Evolutionary conservation across 2,888 invertebrate genomes (phyloP).

Genomic region (Gnatocerus cornutus): DNA sequence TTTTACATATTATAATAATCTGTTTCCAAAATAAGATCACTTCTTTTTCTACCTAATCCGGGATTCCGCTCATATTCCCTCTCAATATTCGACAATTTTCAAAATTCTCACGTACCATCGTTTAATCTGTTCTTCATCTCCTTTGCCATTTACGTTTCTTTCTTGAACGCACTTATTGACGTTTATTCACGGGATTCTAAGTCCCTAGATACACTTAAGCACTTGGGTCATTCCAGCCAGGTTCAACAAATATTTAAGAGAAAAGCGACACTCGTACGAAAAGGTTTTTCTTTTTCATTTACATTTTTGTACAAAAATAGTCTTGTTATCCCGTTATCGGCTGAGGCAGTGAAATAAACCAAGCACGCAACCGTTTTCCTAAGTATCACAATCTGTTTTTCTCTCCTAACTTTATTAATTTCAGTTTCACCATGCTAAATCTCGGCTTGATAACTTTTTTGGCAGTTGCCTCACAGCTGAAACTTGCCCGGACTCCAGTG

Average conservation of each 20-base stretch:
- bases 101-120: slow-evolving; percentile 68
- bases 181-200: slow-evolving; percentile 20
- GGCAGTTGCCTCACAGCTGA: slow-evolving; percentile 14
- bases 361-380: slow-evolving; percentile 4
- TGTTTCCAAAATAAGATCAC: slow-evolving; percentile 66
- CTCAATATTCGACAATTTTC: slow-evolving; percentile 67
- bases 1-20: slow-evolving; percentile 67
- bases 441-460: slow-evolving; percentile 35
- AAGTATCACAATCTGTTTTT: slow-evolving; percentile 23
- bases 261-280: neutral
- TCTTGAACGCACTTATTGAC: slow-evolving; percentile 48
- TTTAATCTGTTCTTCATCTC: slow-evolving; percentile 68
- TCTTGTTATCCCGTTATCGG: no score
- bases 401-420: slow-evolving; percentile 32
- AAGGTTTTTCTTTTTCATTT: no score
- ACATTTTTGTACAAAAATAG: no score
- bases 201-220: slow-evolving; percentile 12
- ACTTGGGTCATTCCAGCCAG: slow-evolving; percentile 3
- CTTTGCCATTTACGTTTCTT: slow-evolving; percentile 54
- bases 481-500: slow-evolving; percentile 14
- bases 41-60: slow-evolving; percentile 65
- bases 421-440: slow-evolving; percentile 27
- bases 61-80: slow-evolving; percentile 64
- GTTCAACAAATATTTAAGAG: slow-evolving; percentile 4
- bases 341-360: slow-evolving; percentile 14